Percentiles rank a stretch among this genome's conserved stretches.
These are phyloP conservation scores for Corythaeola cristata DNA, from an alignment of 2,113 vertebrate species.

Conservation along the genomic window DNA sequence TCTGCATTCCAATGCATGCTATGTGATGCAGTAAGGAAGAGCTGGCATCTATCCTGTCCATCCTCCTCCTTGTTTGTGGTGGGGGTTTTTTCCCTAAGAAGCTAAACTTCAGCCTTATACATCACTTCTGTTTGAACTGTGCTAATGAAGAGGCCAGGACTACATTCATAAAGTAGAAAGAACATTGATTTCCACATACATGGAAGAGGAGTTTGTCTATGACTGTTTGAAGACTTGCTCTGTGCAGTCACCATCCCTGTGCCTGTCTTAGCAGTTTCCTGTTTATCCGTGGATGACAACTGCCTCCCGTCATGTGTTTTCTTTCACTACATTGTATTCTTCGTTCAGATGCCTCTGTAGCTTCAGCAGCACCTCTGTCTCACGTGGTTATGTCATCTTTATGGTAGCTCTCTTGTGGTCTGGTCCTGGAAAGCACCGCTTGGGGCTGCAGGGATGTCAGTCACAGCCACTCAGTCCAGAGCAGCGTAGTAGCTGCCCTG, in stretches of 20 bases:
- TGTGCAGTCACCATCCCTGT: not conserved
- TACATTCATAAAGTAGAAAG: not conserved
- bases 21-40: not conserved
- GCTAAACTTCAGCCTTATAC: not conserved
- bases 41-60: not conserved
- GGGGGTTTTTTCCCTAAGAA: not conserved
- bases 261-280: not conserved
- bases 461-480: fast-evolving
- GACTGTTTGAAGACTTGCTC: not conserved
- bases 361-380: not conserved
- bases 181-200: not conserved
- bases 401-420: not conserved
- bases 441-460: not conserved
- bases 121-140: not conserved
- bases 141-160: not conserved
- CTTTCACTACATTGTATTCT: not conserved
- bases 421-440: not conserved
- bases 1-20: not conserved
- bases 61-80: not conserved
- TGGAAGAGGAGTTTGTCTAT: not conserved
- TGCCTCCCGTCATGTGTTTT: not conserved
- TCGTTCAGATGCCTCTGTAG: not conserved
- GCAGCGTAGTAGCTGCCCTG: not conserved
- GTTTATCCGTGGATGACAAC: not conserved
- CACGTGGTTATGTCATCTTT: fast-evolving